Evolutionary conservation across 1,140 invertebrate genomes (phyloP).

Genomic region (Colletes latitarsis): DNA sequence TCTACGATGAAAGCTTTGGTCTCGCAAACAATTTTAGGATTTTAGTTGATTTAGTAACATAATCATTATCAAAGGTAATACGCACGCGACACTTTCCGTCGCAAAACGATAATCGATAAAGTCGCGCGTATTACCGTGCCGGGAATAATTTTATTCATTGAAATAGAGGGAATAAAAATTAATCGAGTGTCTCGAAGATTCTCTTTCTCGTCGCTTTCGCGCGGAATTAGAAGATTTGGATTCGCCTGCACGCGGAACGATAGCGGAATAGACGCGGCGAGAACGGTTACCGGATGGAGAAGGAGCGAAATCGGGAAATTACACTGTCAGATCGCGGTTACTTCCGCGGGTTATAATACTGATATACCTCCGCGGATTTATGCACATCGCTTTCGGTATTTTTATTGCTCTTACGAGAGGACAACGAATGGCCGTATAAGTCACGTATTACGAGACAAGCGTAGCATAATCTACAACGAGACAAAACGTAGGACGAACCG

Average conservation of each 20-base stretch:
- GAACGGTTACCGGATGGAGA: neutral
- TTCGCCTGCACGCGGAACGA: neutral
- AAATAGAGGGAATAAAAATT: no score
- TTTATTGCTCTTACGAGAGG: conserved; percentile 42
- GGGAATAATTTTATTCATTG: no score
- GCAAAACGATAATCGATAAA: no score
- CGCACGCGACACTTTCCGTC: no score
- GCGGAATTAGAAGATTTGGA: neutral
- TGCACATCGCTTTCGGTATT: conserved; percentile 42
- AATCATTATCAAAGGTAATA: no score
- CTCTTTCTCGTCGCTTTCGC: no score
- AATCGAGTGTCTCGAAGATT: no score
- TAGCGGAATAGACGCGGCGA: neutral
- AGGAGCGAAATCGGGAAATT: conserved; percentile 22
- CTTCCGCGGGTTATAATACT: conserved; percentile 16
- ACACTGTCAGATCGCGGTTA: conserved; percentile 26
- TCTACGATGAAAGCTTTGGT: no score
- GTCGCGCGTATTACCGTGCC: no score
- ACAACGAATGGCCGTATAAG: conserved; percentile 46
- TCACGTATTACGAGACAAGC: conserved; percentile 46
- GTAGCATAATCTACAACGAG: conserved; percentile 42
- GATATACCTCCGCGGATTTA: conserved; percentile 51
- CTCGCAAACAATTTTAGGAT: no score
- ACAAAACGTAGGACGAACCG: conserved; percentile 17
- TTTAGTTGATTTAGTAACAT: no score